Evolutionary conservation across 2,888 invertebrate genomes (phyloP), one percentile per base, ranked within the genome.

Genomic region (Ichneumoninae sp.): DNA sequence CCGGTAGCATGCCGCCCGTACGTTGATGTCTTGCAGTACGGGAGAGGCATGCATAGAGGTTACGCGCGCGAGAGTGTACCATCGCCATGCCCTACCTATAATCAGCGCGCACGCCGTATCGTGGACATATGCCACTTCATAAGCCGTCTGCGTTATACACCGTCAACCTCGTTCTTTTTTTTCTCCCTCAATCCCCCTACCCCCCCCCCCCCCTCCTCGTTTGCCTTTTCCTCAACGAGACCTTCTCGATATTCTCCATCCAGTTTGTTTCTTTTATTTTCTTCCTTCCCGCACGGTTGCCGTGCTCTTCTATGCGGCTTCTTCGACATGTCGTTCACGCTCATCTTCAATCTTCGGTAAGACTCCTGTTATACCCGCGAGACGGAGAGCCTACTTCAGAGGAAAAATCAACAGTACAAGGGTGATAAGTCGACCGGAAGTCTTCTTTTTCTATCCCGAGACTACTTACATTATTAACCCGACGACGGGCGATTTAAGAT

Each of bases 331-430:
- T 74, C 60, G 44, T 63, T 63, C 63, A 74, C 74, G 65, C 50
- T 75, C 50, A 16, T 75, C 75, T 50, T 75, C 75, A 22, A 26
- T 57, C 57, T 22, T 57, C 57, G 19, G 26, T 5, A 8, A n/a
- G 4, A 57, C 26, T 26, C 26, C 13, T 13, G 22, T 57, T 57
- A 50, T 33, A 52, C 50, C 65, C 75, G 50, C 44, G 22, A 16
- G 10, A 33, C 22, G 22, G 19, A 22, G 10, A 22, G 44, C 69
- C 50, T 50, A 8, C 8, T 36, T 50, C 6, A 4, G 30, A 47
- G 22, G 81, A 80, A 87, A 87, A 85, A 85, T 85, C 86, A 87
- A 87, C 86, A 83, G 63, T 69, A 80, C 78, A 69, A 79, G 78
- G 54, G 76, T 83, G 86, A 87, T 85, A 85, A 87, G 82, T 65